Percentiles rank a stretch among this genome's conserved stretches.
Conservation (phyloP, 2,113 vertebrate genomes). For the Psammodynastes pulverulentus region DNA sequence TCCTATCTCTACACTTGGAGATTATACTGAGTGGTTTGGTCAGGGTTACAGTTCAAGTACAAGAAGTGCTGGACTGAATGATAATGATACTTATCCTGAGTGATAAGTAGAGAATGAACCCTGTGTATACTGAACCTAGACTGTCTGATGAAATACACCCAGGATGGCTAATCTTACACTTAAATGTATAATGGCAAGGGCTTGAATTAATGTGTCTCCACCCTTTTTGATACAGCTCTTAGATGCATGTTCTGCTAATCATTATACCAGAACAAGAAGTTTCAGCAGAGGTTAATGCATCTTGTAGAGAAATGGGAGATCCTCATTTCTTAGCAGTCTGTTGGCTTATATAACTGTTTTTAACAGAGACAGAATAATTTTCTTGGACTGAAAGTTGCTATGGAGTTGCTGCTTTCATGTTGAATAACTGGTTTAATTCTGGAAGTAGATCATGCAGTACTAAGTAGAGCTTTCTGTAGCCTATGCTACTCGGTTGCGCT, state of each 20-base stretch:
- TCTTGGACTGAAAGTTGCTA: conserved; percentile 16
- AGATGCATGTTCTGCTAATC: conserved; percentile 77
- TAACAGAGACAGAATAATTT: conserved; percentile 3
- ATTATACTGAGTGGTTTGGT: conserved; percentile 51
- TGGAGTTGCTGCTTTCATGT: conserved; percentile 27
- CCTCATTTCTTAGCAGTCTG: conserved; percentile 63
- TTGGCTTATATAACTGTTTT: conserved; percentile 52
- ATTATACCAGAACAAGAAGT: conserved; percentile 63
- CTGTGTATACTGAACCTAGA: conserved; percentile 61
- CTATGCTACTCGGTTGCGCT: neutral
- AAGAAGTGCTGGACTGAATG: conserved; percentile 54
- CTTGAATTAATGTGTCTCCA: conserved; percentile 73
- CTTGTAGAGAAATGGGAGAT: conserved; percentile 65
- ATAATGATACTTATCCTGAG: conserved; percentile 70
- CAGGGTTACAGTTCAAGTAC: conserved; percentile 44
- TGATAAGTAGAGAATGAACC: conserved; percentile 72
- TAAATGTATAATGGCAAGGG: conserved; percentile 73
- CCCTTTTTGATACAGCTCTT: conserved; percentile 66
- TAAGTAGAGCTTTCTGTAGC: neutral
- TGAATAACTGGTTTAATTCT: conserved; percentile 37
- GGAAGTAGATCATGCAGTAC: neutral
- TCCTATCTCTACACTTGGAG: conserved; percentile 27
- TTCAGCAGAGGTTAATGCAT: conserved; percentile 69
- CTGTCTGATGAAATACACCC: conserved; percentile 66
- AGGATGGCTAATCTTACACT: conserved; percentile 75